A percentile compares a stretch with the other conserved stretches of the same genome.
These are phyloP conservation scores for Catostylus mosaicus DNA, from an alignment of 30 jellyfish, hydroid and myxozoan genomes.

Conservation along the genomic window DNA sequence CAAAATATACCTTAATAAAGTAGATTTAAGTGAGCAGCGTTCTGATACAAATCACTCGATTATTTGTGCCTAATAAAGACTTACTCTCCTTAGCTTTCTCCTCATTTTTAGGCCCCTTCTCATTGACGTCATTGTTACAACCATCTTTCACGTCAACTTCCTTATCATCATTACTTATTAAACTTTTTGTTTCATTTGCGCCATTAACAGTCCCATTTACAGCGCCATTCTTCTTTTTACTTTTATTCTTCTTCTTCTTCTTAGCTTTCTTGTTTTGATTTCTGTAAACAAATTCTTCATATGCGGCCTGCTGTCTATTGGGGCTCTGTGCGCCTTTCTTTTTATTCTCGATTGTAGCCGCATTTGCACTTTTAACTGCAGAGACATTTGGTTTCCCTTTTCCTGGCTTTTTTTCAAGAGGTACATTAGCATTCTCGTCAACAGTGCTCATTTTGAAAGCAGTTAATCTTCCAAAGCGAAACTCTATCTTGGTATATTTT, in stretches of 20 bases:
- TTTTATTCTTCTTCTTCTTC: slow-evolving; percentile 40
- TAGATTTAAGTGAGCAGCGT: no score
- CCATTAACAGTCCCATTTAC: slow-evolving; percentile 16
- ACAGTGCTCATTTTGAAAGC: slow-evolving; percentile 47
- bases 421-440: slow-evolving; percentile 53
- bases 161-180: not conserved
- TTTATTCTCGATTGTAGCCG: not conserved
- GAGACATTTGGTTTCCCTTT: slow-evolving; percentile 1
- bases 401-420: slow-evolving; percentile 4
- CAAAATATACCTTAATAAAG: no score
- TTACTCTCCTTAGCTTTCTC: not conserved
- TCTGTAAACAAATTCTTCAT: slow-evolving; percentile 38
- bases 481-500: no score
- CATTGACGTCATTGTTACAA: not conserved
- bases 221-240: slow-evolving; percentile 31
- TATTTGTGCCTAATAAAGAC: no score
- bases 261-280: slow-evolving; percentile 39
- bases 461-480: not conserved
- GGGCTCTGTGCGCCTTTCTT: not conserved
- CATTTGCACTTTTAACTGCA: not conserved
- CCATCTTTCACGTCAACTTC: not conserved
- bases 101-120: not conserved
- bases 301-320: slow-evolving; percentile 27
- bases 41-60: no score
- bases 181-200: no score